Conservation (phyloP, 2,113 vertebrate genomes). For the Melanerpes formicivorus region DNA sequence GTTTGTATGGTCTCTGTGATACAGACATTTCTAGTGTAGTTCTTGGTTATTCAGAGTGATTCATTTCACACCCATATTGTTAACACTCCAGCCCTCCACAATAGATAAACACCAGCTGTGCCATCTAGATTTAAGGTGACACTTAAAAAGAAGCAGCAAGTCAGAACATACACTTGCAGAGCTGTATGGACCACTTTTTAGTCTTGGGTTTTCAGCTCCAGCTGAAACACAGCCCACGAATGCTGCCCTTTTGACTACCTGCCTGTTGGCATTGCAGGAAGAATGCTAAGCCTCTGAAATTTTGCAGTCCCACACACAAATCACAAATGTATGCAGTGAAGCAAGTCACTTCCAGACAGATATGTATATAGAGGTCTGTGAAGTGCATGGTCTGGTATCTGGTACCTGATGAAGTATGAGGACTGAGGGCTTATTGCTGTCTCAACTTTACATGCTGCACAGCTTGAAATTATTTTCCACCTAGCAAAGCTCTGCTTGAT, state of each 20-base stretch:
- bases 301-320: not conserved
- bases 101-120: not conserved
- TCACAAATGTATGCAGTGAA: not conserved
- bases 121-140: not conserved
- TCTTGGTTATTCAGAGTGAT: not conserved
- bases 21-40: not conserved
- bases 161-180: not conserved
- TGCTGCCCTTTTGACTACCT: not conserved
- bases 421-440: not conserved
- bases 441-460: not conserved
- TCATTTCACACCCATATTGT: not conserved
- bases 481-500: not conserved
- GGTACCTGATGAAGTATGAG: not conserved
- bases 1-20: not conserved
- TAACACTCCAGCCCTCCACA: not conserved
- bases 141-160: not conserved
- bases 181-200: not conserved
- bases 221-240: not conserved
- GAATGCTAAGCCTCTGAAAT: not conserved
- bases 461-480: not conserved
- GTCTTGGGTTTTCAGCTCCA: not conserved
- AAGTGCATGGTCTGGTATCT: not conserved
- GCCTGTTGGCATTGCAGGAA: not conserved
- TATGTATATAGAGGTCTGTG: fast-evolving
- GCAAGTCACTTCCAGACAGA: not conserved